Conservation (phyloP, 2,888 invertebrate species). For the Drosophila pseudotakahashii region DNA sequence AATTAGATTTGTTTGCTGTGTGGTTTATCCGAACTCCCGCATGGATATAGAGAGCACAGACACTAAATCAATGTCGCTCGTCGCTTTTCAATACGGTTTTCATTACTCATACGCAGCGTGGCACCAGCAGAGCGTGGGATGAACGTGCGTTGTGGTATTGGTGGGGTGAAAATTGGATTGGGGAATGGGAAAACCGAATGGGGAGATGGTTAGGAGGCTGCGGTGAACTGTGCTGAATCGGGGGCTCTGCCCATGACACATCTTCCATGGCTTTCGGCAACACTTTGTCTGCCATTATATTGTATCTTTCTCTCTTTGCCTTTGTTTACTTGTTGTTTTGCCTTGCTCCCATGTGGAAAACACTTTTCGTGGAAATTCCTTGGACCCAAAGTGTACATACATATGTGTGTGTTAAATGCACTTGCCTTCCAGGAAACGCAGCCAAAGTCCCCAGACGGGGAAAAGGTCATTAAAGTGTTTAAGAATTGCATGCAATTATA, state of each 20-base stretch:
- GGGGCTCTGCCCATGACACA: slow-evolving; percentile 69
- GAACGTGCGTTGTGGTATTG: slow-evolving; percentile 27
- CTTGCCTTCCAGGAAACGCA: slow-evolving; percentile 35
- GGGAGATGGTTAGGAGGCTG: slow-evolving; percentile 8
- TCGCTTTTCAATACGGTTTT: slow-evolving; percentile 66
- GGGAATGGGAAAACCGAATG: neutral
- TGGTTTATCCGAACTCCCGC: slow-evolving; percentile 38
- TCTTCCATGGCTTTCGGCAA: slow-evolving; percentile 31
- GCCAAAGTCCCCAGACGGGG: slow-evolving; percentile 16
- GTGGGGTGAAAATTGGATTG: neutral
- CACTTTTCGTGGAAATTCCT: slow-evolving; percentile 42
- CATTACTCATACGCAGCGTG: slow-evolving; percentile 72
- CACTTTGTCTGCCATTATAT: slow-evolving; percentile 55
- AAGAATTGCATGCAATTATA: slow-evolving; percentile 38
- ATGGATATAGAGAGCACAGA: slow-evolving; percentile 39
- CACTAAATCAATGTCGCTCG: slow-evolving; percentile 78
- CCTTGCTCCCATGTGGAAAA: slow-evolving; percentile 24
- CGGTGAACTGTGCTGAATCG: slow-evolving; percentile 21
- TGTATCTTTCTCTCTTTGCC: neutral
- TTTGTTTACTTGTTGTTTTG: slow-evolving; percentile 11
- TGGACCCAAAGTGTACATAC: slow-evolving; percentile 6
- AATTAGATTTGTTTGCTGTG: slow-evolving; percentile 5
- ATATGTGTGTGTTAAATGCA: slow-evolving; percentile 6
- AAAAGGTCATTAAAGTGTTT: slow-evolving; percentile 34
- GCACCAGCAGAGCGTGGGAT: slow-evolving; percentile 45